Conservation (phyloP, 2,113 vertebrate species). For the Siphamia tubifer region DNA sequence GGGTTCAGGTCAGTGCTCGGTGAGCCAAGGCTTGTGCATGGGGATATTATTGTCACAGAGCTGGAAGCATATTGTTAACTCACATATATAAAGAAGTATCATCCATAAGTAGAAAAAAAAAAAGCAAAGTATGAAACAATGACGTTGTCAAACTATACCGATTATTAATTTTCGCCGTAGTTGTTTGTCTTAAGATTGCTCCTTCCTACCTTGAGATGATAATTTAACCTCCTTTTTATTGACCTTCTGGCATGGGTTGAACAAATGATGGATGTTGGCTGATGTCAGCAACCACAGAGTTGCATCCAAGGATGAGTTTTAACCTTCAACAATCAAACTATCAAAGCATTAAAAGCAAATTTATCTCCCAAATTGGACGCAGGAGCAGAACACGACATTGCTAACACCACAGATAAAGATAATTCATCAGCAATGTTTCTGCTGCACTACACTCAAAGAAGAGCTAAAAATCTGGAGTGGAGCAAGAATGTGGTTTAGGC, state of each 20-base stretch:
- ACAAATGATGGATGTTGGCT: slow-evolving; percentile 20
- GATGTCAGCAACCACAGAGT: slow-evolving; percentile 12
- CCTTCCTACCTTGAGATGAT: not conserved
- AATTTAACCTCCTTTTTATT: not conserved
- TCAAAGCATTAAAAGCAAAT: slow-evolving; percentile 19
- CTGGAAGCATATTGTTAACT: not conserved
- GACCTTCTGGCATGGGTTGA: not conserved
- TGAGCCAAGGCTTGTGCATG: too few species aligned
- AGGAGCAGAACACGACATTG: not conserved
- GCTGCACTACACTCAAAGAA: not conserved
- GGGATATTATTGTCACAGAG: not conserved
- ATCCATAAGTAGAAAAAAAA: too few species aligned
- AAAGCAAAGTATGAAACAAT: not conserved
- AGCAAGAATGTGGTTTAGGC: slow-evolving; percentile 26
- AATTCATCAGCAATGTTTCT: slow-evolving; percentile 19
- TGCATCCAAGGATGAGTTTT: not conserved
- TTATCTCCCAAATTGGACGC: not conserved
- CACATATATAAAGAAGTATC: too few species aligned
- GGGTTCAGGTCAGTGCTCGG: too few species aligned
- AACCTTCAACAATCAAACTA: slow-evolving; percentile 42
- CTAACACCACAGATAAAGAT: slow-evolving; percentile 16
- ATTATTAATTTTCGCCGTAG: not conserved
- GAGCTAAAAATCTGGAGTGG: not conserved
- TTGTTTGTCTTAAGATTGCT: not conserved
- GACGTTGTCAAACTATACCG: not conserved